Conservation (phyloP, 2,797 vertebrate genomes). For the Heliangelus exortis region DNA sequence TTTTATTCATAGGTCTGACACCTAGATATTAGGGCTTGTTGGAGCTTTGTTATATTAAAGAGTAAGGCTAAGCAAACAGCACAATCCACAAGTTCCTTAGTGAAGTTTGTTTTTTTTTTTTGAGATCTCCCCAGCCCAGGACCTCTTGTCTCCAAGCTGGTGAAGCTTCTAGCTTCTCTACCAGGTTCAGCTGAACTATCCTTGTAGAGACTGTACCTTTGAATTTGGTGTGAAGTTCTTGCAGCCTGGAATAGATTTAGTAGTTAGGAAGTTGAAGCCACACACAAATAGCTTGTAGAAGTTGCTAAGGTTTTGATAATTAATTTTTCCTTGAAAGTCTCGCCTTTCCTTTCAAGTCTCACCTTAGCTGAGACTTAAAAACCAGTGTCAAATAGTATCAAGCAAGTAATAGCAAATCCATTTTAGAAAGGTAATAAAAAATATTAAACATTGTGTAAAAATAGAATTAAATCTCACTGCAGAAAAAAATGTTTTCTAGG, state of each 20-base stretch:
- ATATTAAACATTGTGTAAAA: neutral
- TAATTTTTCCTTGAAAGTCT: neutral
- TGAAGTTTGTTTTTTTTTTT: neutral
- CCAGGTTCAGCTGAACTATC: neutral
- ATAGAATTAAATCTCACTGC: neutral
- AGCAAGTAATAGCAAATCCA: neutral
- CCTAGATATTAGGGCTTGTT: neutral
- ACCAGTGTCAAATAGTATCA: neutral
- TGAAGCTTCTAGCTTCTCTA: neutral
- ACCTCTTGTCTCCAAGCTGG: neutral
- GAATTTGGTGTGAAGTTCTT: neutral
- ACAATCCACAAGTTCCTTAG: neutral
- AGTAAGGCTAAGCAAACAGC: neutral
- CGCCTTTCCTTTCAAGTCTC: no score
- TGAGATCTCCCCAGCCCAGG: neutral
- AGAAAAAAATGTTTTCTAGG: neutral
- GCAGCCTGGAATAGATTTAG: neutral
- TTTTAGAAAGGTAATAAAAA: neutral
- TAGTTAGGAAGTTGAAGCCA: neutral
- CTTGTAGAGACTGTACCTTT: neutral
- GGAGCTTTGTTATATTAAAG: neutral
- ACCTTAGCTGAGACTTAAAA: neutral
- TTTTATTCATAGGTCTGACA: neutral
- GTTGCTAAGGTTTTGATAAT: neutral
- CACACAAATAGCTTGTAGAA: neutral